Evolutionary conservation across 2,113 vertebrate species (phyloP).

Genomic region (Calidris pugnax): DNA sequence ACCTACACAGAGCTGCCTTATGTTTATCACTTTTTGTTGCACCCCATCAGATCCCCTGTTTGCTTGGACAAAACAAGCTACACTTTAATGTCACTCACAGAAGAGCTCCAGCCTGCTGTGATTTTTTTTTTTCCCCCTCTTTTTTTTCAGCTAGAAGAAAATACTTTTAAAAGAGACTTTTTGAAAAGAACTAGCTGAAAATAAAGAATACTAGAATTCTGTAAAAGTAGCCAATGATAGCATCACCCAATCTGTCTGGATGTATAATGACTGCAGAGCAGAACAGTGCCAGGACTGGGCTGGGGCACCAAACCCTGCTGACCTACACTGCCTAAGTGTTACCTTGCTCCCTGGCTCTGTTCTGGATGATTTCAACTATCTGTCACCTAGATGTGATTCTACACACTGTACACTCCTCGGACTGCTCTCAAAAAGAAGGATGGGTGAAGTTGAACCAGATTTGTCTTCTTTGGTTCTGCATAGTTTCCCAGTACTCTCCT

Average conservation of each 20-base stretch:
- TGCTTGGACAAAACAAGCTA: neutral
- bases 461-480: neutral
- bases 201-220: neutral
- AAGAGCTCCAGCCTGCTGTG: neutral
- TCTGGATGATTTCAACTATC: neutral
- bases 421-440: neutral
- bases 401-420: neutral
- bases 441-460: neutral
- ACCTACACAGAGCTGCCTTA: neutral
- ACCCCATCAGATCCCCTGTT: neutral
- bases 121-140: neutral
- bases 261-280: neutral
- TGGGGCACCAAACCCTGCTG: neutral
- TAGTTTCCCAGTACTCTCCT: neutral
- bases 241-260: neutral
- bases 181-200: neutral
- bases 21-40: neutral
- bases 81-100: neutral
- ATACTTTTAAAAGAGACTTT: neutral
- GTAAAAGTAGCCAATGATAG: neutral
- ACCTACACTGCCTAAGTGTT: neutral
- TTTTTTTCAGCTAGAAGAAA: neutral
- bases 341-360: neutral
- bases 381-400: neutral
- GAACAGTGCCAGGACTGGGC: neutral